These are phyloP conservation scores for Agonopterix alstromeriana DNA, from an alignment of 2,888 invertebrate genomes.

Conservation along the genomic window DNA sequence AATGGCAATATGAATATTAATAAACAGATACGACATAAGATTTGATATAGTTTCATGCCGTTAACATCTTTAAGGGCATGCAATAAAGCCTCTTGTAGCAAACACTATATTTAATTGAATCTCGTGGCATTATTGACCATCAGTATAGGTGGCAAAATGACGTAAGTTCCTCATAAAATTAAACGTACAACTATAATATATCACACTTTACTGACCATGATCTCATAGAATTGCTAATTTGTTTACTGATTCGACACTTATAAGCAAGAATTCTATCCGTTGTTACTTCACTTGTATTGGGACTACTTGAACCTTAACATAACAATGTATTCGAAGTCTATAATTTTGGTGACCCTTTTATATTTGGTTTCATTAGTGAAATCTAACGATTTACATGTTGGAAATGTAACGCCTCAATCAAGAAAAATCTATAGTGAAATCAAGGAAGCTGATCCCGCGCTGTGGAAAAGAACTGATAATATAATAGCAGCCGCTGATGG, in stretches of 20 bases:
- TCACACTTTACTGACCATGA: conserved; percentile 7
- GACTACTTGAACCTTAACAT: neutral
- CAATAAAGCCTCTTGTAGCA: too few relatives aligned
- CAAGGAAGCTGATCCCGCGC: conserved; percentile 46
- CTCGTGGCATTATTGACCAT: too few relatives aligned
- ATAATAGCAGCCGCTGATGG: conserved; percentile 36
- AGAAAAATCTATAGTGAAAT: conserved; percentile 49
- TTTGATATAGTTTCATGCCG: too few relatives aligned
- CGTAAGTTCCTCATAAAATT: conserved; percentile 6
- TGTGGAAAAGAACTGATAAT: conserved; percentile 55
- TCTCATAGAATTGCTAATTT: conserved; percentile 11
- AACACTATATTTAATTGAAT: too few relatives aligned
- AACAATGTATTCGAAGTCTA: conserved; percentile 13
- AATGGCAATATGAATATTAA: too few relatives aligned
- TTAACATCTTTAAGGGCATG: too few relatives aligned
- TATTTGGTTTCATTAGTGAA: conserved; percentile 1
- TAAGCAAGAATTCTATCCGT: conserved; percentile 6
- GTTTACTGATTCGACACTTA: conserved; percentile 8
- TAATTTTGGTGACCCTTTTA: conserved; percentile 1
- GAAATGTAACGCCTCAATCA: conserved; percentile 24
- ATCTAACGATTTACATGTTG: conserved; percentile 22
- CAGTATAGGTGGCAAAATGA: conserved; percentile 2
- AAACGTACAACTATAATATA: conserved; percentile 2
- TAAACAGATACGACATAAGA: too few relatives aligned
- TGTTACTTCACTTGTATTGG: conserved; percentile 2